Base-by-base conservation (phyloP, 2,797 vertebrate species). In the Naso thynnoides region DNA sequence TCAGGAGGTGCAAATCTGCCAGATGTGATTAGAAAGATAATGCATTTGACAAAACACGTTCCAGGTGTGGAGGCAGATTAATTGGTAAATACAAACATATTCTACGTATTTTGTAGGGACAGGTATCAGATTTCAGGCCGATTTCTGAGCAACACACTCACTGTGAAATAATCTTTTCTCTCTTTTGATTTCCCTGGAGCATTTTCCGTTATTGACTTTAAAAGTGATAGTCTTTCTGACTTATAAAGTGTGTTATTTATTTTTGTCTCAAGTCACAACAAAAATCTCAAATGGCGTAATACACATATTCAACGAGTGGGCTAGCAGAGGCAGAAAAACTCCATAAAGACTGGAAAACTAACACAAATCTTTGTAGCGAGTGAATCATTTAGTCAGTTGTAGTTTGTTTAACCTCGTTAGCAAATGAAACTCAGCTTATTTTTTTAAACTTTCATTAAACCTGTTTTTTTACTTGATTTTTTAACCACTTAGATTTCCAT, bases 1-100 rank as follows among this genome's bases (percentile, higher is more conserved):
- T 79, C 52, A 72, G 79, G 63, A 61, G 76, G 71, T 27, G 71
- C 84, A 72, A 77, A 84, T 88, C 70, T 65, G 67, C 63, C 69
- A 72, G 73, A 86, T 82, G 72, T 70, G 80, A 86, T 87, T 69
- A 75, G 41, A 61, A 11, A 79, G 88, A 90, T 88, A 81, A 83
- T 76, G 57, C 23, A 49, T 4, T 21, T 26, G 54, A 27, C 53
- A 57, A 57, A 65, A 66, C 59, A 71, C 26, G 65, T 83, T 83
- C 44, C 65, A 53, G 55, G 44, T 47, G 50, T 68, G 70, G 53
- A 58, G 73, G 53, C 6, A 33, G 64, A 85, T 79, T 88, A 80
- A 88, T 88, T 70, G 36, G 50, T 63, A 87, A 90, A 89, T 81
- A 91, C 41, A 82, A 86, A 84, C 72, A 84, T 45, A 33, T 62